A percentile compares a stretch with the other conserved stretches of the same genome.
These are phyloP conservation scores for Pemphredon lugubris DNA, from an alignment of 2,888 invertebrate genomes.

Conservation along the genomic window DNA sequence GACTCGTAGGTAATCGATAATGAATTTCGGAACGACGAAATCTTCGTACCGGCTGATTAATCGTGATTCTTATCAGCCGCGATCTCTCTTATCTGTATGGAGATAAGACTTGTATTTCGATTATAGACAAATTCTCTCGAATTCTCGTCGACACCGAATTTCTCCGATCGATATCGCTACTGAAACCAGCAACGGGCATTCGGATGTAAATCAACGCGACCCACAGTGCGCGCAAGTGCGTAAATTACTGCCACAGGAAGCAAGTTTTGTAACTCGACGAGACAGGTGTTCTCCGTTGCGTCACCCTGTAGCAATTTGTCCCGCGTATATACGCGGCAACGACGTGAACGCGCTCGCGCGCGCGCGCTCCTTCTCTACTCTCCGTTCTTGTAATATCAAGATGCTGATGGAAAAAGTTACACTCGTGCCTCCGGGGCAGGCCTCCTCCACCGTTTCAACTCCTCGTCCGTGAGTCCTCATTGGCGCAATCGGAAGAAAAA, in stretches of 20 bases:
- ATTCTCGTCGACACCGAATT: too few species aligned
- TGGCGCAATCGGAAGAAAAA: slow-evolving; percentile 40
- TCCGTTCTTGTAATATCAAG: slow-evolving; percentile 43
- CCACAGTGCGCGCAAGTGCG: slow-evolving; percentile 20
- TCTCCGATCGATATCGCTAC: too few species aligned
- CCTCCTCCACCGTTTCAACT: neutral
- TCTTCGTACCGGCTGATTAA: too few species aligned
- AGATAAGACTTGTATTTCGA: too few species aligned
- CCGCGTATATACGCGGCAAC: slow-evolving; percentile 12
- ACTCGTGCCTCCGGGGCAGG: slow-evolving; percentile 23
- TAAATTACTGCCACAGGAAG: slow-evolving; percentile 54
- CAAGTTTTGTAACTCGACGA: slow-evolving; percentile 70
- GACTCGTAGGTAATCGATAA: too few species aligned
- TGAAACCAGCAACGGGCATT: too few species aligned
- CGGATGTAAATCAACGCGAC: slow-evolving; percentile 7
- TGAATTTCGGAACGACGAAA: too few species aligned
- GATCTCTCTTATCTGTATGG: too few species aligned
- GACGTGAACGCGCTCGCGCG: slow-evolving; percentile 7
- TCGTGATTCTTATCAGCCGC: too few species aligned
- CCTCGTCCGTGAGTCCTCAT: neutral
- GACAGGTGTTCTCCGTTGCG: slow-evolving; percentile 72
- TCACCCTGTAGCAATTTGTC: slow-evolving; percentile 69
- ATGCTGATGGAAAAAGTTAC: slow-evolving; percentile 48
- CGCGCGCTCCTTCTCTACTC: slow-evolving; percentile 10
- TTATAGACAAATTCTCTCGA: too few species aligned